Percentiles rank a stretch among this genome's conserved stretches.
Conservation (phyloP, 2,113 vertebrate genomes). For the Atherinomorus stipes region DNA sequence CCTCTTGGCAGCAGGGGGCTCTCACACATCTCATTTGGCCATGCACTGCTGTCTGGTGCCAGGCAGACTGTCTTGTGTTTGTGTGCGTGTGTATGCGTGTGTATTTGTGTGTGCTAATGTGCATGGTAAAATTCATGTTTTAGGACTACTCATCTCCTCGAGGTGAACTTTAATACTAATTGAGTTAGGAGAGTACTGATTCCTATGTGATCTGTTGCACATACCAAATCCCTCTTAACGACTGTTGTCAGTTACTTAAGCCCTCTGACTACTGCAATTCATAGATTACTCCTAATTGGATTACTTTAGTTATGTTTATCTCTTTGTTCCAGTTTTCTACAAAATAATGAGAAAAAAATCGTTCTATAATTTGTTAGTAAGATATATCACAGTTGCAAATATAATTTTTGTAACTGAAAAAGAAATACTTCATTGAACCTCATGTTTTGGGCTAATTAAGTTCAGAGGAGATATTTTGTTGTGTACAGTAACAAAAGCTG, state of each 20-base stretch:
- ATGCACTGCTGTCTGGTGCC: constrained; percentile 83
- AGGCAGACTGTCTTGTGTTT: constrained; percentile 81
- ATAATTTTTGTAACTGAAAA: neutral
- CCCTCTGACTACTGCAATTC: constrained; percentile 45
- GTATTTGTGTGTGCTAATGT: constrained; percentile 35
- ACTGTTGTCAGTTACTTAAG: constrained; percentile 63
- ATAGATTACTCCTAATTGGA: constrained; percentile 68
- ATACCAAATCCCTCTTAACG: constrained; percentile 62
- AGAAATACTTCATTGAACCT: neutral
- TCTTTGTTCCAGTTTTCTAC: constrained; percentile 9
- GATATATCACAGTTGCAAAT: neutral
- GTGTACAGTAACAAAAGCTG: neutral
- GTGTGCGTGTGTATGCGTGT: constrained; percentile 50
- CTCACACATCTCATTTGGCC: constrained; percentile 83
- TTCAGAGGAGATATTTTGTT: neutral
- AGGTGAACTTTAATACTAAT: constrained; percentile 66
- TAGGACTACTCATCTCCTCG: constrained; percentile 57
- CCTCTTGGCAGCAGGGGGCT: constrained; percentile 84
- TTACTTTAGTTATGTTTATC: constrained; percentile 56
- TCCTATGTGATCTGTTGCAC: constrained; percentile 56
- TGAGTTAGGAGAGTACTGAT: constrained; percentile 59
- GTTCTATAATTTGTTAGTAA: neutral
- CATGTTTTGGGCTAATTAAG: constrained; percentile 1
- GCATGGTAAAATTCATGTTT: constrained; percentile 47
- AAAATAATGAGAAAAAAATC: neutral